A percentile compares a stretch with the other conserved stretches of the same genome.
These are phyloP conservation scores for Nemoura dubitans DNA, from an alignment of 2,888 invertebrate species.

Conservation along the genomic window DNA sequence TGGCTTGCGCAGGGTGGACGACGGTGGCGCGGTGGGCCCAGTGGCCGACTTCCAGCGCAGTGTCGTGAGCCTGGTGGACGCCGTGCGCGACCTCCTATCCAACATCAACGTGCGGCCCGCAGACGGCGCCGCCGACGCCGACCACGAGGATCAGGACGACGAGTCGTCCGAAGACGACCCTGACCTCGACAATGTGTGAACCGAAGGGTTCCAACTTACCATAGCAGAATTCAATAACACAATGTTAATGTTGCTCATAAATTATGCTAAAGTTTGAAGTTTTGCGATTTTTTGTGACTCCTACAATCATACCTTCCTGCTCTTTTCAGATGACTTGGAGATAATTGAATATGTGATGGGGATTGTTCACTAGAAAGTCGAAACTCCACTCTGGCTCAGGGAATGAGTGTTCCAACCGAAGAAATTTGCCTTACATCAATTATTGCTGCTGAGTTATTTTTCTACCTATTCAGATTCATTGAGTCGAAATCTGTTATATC, in stretches of 20 bases:
- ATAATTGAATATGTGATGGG: too few relatives aligned
- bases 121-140: slow-evolving; percentile 66
- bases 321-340: background rate
- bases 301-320: background rate
- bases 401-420: too few relatives aligned
- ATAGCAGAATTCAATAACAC: background rate
- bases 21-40: slow-evolving; percentile 55
- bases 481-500: too few relatives aligned
- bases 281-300: background rate
- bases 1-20: background rate
- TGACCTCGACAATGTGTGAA: background rate
- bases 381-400: too few relatives aligned
- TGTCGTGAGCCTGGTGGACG: slow-evolving; percentile 73
- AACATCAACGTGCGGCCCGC: slow-evolving; percentile 67
- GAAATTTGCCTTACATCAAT: too few relatives aligned
- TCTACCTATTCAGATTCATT: too few relatives aligned
- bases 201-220: background rate
- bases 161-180: slow-evolving; percentile 56
- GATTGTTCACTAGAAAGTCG: too few relatives aligned
- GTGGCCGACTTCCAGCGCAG: slow-evolving; percentile 68
- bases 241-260: background rate
- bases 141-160: slow-evolving; percentile 63
- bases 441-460: too few relatives aligned
- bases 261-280: background rate
- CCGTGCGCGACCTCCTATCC: slow-evolving; percentile 76